Base-by-base conservation (phyloP, 2,888 invertebrate species). In the Hyalella azteca region DNA sequence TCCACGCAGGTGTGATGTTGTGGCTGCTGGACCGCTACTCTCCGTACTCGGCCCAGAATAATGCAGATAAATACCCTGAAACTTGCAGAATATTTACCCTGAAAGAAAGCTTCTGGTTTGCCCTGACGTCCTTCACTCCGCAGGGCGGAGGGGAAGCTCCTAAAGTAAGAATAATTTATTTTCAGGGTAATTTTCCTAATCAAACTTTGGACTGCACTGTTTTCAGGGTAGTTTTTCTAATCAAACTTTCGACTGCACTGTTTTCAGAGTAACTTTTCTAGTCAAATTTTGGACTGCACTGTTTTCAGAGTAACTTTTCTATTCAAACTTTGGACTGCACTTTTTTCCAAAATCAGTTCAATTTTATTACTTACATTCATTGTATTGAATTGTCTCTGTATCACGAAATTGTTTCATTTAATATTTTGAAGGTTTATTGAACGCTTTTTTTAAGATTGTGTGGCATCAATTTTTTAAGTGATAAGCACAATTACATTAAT, bases 91-190 rank as follows among this genome's bases (percentile, higher is more conserved):
- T 94, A 85, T 96, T 96, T 86, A 94, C 95, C 0, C 88, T 96
- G 11, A 94, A 95, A 86, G 96, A 97, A 88, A 95, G 95, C 86
- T 94, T 96, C 87, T 97, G 96, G 96, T 96, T 96, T 87, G 95
- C 96, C 0, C 88, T 96, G 75, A 96, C 96, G 0, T 95, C 96
- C 0, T 96, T 96, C 87, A 96, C 96, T 0, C 95, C 96, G 0
- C 95, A 96, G 89, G 95, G 95, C 0, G 95, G 95, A 0, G 95
- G 95, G 0, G 95, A 95, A 88, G 94, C 95, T 0, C 95, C 95
- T 0, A 95, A 95, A 29, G 73, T 73, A 36, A 41, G 22, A 9
- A 7, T 45, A 11, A 45, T n/a, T n/a, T n/a, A n/a, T n/a, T n/a
- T n/a, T n/a, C n/a, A n/a, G n/a, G n/a, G n/a, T n/a, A n/a, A n/a